These are phyloP conservation scores for Celastrina argiolus DNA, from an alignment of 2,888 invertebrate genomes.

Conservation along the genomic window DNA sequence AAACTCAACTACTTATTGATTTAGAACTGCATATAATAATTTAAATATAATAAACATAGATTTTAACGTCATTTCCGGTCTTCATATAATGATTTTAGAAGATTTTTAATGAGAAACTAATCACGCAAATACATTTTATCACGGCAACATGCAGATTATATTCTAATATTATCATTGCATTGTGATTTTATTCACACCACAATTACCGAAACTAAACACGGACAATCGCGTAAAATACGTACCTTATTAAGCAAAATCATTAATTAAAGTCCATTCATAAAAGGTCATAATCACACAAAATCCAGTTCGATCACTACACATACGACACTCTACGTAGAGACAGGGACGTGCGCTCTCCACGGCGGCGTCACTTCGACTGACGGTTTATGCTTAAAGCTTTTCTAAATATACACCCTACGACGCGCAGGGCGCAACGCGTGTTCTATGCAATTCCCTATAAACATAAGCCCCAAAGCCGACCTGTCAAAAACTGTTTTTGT, in stretches of 20 bases:
- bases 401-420: constrained; percentile 74
- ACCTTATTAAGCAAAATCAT: constrained; percentile 50
- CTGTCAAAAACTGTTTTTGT: constrained; percentile 74
- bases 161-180: too few relatives aligned
- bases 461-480: constrained; percentile 70
- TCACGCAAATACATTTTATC: too few relatives aligned
- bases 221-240: constrained; percentile 36
- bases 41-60: too few relatives aligned
- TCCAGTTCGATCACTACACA: neutral
- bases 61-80: too few relatives aligned
- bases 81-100: too few relatives aligned
- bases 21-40: too few relatives aligned
- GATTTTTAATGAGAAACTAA: too few relatives aligned
- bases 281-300: constrained; percentile 23
- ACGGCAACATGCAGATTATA: too few relatives aligned
- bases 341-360: constrained; percentile 52
- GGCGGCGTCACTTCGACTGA: constrained; percentile 63
- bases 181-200: neutral
- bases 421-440: constrained; percentile 69
- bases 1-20: too few relatives aligned
- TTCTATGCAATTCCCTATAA: constrained; percentile 75
- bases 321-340: constrained; percentile 35
- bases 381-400: constrained; percentile 53
- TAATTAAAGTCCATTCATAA: constrained; percentile 51
- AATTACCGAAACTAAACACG: neutral